A percentile compares a stretch with the other conserved stretches of the same genome.
Conservation (phyloP, 1,140 invertebrate species). For the Caenorhabditis inopinata region DNA sequence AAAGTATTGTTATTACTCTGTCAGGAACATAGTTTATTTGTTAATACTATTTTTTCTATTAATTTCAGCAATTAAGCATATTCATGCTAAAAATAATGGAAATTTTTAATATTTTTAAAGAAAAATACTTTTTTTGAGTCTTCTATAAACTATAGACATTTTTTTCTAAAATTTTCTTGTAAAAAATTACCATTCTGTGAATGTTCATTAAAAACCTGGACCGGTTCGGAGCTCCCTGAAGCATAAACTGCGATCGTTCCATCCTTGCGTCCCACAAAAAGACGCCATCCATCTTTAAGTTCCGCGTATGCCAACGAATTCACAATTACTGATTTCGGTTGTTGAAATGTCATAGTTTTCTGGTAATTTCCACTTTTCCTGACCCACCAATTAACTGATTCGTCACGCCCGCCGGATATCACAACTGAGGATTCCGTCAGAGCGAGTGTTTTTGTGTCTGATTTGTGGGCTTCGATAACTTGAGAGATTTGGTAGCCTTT, state of each 20-base stretch:
- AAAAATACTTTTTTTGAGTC: no score
- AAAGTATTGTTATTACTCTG: no score
- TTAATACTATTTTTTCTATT: no score
- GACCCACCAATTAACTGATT: constrained; percentile 18
- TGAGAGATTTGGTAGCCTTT: background rate
- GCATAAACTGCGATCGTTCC: constrained; percentile 31
- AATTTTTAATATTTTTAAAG: no score
- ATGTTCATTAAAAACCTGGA: constrained; percentile 19
- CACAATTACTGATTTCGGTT: background rate
- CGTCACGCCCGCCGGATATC: constrained; percentile 37
- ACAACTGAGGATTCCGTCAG: background rate
- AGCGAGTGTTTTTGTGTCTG: background rate
- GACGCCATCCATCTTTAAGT: background rate
- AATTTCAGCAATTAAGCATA: no score
- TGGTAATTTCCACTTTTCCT: background rate
- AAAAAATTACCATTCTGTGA: background rate
- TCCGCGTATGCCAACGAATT: constrained; percentile 31
- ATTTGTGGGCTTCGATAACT: constrained; percentile 27
- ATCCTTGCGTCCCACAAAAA: constrained; percentile 39
- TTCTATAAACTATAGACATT: no score
- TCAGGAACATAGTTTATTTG: no score
- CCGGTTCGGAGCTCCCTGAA: background rate
- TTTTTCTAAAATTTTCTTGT: background rate
- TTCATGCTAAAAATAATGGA: no score
- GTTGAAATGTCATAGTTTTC: background rate